A percentile compares a stretch with the other conserved stretches of the same genome.
phyloP scores from a whole-genome alignment of 2,797 vertebrate species.

The Gila robusta region DNA sequence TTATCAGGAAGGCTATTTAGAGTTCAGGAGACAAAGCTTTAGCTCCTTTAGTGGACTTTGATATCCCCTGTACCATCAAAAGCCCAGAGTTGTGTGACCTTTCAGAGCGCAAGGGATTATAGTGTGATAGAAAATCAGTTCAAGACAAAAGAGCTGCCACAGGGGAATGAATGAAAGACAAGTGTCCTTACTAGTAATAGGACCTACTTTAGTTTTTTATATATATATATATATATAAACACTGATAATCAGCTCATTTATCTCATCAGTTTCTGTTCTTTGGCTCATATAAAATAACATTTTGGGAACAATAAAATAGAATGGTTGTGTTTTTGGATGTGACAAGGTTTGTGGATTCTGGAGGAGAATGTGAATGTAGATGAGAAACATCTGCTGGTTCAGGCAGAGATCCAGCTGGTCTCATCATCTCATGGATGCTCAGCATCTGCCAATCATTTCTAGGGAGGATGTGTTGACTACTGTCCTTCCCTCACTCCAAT shows the following conservation, averaged over 20 bases:
- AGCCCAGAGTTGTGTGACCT: too few relatives aligned
- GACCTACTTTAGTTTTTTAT: too few relatives aligned
- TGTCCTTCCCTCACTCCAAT: background rate
- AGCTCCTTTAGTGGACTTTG: too few relatives aligned
- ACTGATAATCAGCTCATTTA: background rate
- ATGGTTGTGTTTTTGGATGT: slow-evolving; percentile 56
- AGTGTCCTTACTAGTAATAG: background rate
- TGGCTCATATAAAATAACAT: background rate
- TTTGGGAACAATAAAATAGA: slow-evolving; percentile 21
- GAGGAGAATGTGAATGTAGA: slow-evolving; percentile 13
- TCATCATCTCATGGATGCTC: background rate
- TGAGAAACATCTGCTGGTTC: slow-evolving; percentile 30
- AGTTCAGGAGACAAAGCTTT: too few relatives aligned
- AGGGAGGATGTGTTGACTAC: background rate
- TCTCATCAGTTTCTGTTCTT: background rate
- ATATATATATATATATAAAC: background rate
- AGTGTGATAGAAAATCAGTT: background rate
- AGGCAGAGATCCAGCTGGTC: background rate
- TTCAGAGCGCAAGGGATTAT: background rate
- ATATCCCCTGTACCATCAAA: too few relatives aligned
- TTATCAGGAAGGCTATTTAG: too few relatives aligned
- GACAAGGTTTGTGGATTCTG: background rate
- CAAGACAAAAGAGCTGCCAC: background rate
- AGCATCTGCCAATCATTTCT: background rate
- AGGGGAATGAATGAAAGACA: background rate